Evolutionary conservation across 2,888 invertebrate species (phyloP), one percentile per base, ranked within the genome.

Genomic region (Gordius sp.): DNA sequence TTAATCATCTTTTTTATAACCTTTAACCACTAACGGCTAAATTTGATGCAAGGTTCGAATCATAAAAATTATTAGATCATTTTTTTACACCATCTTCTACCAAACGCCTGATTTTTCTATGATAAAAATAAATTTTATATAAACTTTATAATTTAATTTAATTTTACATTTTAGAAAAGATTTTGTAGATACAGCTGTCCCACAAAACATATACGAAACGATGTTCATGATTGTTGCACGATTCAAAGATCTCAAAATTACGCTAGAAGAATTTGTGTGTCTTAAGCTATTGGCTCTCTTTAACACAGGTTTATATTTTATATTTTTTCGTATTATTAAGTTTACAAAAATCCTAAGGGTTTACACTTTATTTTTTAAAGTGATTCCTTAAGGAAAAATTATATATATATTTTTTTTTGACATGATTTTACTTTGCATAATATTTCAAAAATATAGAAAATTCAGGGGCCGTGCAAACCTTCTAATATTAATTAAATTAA

Each of bases 231-330:
- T 33, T 13, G 8, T n/a, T 33, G 8, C 39, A 8, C 39, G 39
- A 13, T 33, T 33, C n/a, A 13, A 33, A 8, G 39, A 33, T n/a
- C 8, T 33, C 8, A 33, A 33, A n/a, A 33, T 33, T 13, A 33
- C 39, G 39, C n/a, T 33, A n/a, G 39, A 33, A 33, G 39, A 33
- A n/a, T 33, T 33, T 33, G n/a, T 33, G n/a, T 33, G 39, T n/a
- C 39, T 33, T n/a, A 33, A 33, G n/a, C 8, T 33, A 13, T 13
- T 33, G 39, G n/a, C 39, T 33, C 39, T 33, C 8, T 33, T 13
- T n/a, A 33, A 33, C 8, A 13, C 8, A 13, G 39, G 39, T 33
- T 13, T n/a, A 33, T 33, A 33, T 13, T 33, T 13, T 33, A 33
- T 33, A 33, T 13, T n/a, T 8, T 8, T 13, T n/a, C n/a, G n/a